Conservation (phyloP, 1,140 invertebrate species). For the Littorina saxatilis region DNA sequence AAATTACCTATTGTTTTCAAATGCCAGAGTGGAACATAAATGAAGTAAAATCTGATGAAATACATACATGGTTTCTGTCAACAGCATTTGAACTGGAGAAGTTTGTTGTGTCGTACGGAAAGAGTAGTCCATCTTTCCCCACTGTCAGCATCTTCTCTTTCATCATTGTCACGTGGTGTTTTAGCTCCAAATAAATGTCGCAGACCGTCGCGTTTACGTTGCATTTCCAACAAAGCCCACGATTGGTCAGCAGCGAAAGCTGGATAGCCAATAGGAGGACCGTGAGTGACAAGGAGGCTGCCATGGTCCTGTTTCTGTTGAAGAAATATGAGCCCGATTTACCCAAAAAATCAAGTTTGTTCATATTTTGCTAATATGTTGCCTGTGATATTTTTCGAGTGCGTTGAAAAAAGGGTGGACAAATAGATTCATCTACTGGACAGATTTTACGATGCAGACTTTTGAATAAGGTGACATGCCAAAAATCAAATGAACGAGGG, state of each 20-base stretch:
- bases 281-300: not conserved
- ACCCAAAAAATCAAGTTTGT: no score
- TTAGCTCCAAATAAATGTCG: conserved; percentile 53
- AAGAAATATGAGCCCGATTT: no score
- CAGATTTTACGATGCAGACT: no score
- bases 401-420: not conserved
- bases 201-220: conserved; percentile 42
- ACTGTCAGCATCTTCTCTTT: conserved; percentile 41
- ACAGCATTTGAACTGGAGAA: conserved; percentile 47
- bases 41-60: no score
- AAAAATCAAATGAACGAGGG: no score
- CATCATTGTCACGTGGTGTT: conserved; percentile 62
- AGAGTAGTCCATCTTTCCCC: conserved; percentile 57
- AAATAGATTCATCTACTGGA: no score
- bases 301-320: not conserved
- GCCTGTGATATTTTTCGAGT: not conserved
- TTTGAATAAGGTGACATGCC: no score
- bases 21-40: no score
- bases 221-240: conserved; percentile 36
- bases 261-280: not conserved
- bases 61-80: conserved; percentile 24
- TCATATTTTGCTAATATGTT: no score
- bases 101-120: conserved; percentile 58
- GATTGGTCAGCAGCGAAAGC: not conserved
- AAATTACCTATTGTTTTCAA: no score